These are phyloP conservation scores for Meloe dianella DNA, from an alignment of 2,888 invertebrate genomes.

Conservation along the genomic window DNA sequence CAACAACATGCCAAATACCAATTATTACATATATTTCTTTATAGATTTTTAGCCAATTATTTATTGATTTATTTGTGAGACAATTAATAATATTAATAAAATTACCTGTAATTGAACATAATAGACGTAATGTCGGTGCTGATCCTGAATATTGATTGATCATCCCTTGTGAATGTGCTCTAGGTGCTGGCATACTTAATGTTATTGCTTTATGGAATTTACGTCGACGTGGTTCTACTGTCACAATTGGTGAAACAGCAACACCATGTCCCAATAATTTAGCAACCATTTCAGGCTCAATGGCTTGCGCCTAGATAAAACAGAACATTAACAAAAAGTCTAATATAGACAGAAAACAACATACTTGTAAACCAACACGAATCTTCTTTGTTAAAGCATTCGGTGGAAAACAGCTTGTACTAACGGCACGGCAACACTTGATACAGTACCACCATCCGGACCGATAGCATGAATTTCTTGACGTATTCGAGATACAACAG, in stretches of 20 bases:
- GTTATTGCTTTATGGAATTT: slow-evolving; percentile 99
- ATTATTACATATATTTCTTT: slow-evolving; percentile 12
- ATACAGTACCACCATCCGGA: slow-evolving; percentile 96
- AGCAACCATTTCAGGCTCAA: slow-evolving; percentile 80
- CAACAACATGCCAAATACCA: slow-evolving; percentile 17
- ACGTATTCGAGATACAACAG: slow-evolving; percentile 90
- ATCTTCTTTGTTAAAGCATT: slow-evolving; percentile 99
- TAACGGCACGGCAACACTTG: slow-evolving; percentile 91
- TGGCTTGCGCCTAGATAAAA: slow-evolving; percentile 87
- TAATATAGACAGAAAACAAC: slow-evolving; percentile 23
- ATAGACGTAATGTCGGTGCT: slow-evolving; percentile 84
- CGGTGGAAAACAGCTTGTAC: slow-evolving; percentile 86
- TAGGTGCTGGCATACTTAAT: slow-evolving; percentile 89
- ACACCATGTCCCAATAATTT: slow-evolving; percentile 94
- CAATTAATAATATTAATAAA: slow-evolving; percentile 26
- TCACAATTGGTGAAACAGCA: slow-evolving; percentile 96
- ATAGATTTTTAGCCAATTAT: slow-evolving; percentile 8
- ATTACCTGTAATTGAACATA: slow-evolving; percentile 93
- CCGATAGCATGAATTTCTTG: slow-evolving; percentile 98
- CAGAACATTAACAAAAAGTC: slow-evolving; percentile 8
- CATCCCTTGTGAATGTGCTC: slow-evolving; percentile 70
- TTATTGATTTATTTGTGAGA: not conserved
- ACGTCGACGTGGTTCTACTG: slow-evolving; percentile 94
- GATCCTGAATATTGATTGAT: slow-evolving; percentile 82
- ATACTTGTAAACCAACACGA: slow-evolving; percentile 92